Evolutionary conservation across 1,140 invertebrate genomes (phyloP), one percentile per base, ranked within the genome.

Genomic region (Streblospio benedicti): DNA sequence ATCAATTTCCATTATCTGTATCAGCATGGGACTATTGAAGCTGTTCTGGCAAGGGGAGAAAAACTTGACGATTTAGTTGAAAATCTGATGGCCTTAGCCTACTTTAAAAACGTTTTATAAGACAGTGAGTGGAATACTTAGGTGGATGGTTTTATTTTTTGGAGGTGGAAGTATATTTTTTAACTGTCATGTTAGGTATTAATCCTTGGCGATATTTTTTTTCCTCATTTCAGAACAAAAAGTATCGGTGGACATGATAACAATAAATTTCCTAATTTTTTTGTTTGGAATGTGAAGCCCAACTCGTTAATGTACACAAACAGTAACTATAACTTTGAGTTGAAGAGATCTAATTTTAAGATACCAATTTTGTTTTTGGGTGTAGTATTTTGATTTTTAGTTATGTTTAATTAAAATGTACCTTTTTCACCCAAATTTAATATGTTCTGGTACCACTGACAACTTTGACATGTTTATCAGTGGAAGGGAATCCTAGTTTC

Each of bases 51-150:
- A 9, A 9, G 9, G 9, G 35, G n/a, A 9, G 9, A 38, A 9
- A 38, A n/a, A n/a, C 35, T 9, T n/a, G 35, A 38, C 35, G 9
- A 38, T 9, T 38, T 38, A 38, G 9, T 38, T 9, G n/a, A 9
- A 38, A 38, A 38, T 97, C 94, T 0, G 93, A 99, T 76, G 92
- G 89, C 65, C 82, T 99, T 25, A 96, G 93, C 67, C 83, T 87
- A 9, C 35, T 38, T 9, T 9, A n/a, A 38, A 38, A 38, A 9
- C 9, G 35, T 38, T 38, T 38, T 38, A 9, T 9, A 9, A 9
- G n/a, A 38, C 9, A 38, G 9, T 9, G n/a, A 38, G n/a, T 9
- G 9, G 9, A 38, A 38, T n/a, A 9, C n/a, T 9, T 9, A 38
- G n/a, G 9, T 38, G 35, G 35, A 38, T 38, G 35, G 35, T 38